Conservation (phyloP, 1,140 invertebrate genomes). For the Trinorchestia longiramus region DNA sequence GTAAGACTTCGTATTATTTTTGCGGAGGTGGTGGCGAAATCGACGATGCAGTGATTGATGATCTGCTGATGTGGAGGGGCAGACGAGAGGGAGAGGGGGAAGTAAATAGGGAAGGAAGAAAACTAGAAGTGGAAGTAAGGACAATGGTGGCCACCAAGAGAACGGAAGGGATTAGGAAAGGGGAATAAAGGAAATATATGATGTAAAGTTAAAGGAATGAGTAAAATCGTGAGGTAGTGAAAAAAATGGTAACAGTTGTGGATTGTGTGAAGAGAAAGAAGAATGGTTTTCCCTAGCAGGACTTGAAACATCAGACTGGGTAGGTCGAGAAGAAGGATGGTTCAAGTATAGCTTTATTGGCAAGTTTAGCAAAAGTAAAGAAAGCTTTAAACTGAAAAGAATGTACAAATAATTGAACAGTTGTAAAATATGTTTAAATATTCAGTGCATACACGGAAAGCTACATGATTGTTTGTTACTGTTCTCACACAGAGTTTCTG, state of each 20-base stretch:
- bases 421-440: no score
- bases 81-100: background rate
- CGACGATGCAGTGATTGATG: constrained; percentile 28
- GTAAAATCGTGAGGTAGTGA: background rate
- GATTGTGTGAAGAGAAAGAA: no score
- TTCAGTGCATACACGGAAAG: no score
- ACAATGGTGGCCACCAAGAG: background rate
- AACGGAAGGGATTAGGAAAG: background rate
- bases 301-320: background rate
- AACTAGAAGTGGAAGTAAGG: no score
- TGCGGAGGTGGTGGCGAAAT: background rate
- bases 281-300: background rate
- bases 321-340: background rate
- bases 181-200: background rate
- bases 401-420: no score
- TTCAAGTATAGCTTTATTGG: background rate
- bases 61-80: background rate
- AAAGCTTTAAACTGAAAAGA: no score
- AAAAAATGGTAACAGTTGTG: no score
- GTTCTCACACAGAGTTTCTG: no score
- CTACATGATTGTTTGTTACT: no score
- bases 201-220: background rate
- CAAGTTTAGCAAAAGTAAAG: background rate
- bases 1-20: background rate
- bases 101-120: background rate